These are phyloP conservation scores for Ylistrum balloti DNA, from an alignment of 1,140 invertebrate species.

Conservation along the genomic window DNA sequence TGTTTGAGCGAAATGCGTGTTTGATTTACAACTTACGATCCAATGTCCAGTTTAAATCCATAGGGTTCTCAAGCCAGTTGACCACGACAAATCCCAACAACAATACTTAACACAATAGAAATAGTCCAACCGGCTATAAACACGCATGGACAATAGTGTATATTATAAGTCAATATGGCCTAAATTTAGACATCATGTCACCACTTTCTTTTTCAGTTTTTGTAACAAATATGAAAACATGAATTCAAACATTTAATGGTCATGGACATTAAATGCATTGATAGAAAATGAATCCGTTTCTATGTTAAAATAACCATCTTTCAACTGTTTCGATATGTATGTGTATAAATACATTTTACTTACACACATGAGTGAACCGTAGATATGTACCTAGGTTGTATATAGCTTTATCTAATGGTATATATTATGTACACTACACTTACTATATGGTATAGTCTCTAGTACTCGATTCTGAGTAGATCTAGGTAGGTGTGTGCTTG, in stretches of 20 bases:
- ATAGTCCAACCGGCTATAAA: neutral
- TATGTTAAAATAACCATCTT: too few relatives aligned
- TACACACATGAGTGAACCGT: neutral
- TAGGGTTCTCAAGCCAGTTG: neutral
- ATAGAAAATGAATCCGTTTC: too few relatives aligned
- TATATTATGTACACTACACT: neutral
- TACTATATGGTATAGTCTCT: too few relatives aligned
- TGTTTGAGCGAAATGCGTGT: neutral
- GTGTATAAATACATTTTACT: neutral
- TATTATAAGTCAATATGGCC: neutral
- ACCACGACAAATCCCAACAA: conserved; percentile 5
- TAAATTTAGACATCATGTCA: neutral
- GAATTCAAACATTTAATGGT: too few relatives aligned
- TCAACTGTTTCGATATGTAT: neutral
- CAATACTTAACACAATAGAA: neutral
- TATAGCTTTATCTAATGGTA: neutral
- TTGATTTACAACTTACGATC: neutral
- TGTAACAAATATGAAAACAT: too few relatives aligned
- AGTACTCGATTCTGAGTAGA: too few relatives aligned
- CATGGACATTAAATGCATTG: too few relatives aligned
- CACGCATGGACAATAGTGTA: neutral
- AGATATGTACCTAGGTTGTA: neutral
- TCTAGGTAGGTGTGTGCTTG: too few relatives aligned
- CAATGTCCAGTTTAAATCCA: conserved; percentile 17
- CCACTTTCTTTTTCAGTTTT: neutral